phyloP scores from a whole-genome alignment of 2,797 vertebrate genomes.

The Enoplosus armatus region DNA sequence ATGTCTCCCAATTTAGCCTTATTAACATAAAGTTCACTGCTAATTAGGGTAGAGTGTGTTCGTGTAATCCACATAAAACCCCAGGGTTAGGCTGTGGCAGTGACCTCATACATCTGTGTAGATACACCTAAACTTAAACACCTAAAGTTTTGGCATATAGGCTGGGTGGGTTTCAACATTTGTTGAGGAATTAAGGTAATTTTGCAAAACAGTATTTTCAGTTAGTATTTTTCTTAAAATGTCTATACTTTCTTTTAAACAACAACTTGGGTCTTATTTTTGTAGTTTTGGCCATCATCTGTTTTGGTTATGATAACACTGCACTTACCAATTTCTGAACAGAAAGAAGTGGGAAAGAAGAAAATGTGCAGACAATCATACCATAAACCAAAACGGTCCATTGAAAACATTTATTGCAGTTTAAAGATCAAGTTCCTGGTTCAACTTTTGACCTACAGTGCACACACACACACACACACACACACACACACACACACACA shows the following conservation, averaged over 20 bases:
- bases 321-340: background rate
- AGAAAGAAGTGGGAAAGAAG: background rate
- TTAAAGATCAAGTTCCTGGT: background rate
- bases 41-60: slow-evolving; percentile 1
- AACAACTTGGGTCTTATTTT: background rate
- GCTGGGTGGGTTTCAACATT: background rate
- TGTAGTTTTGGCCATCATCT: background rate
- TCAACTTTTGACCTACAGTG: background rate
- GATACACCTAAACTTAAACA: background rate
- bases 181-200: background rate
- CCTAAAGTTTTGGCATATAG: too few relatives aligned
- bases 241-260: background rate
- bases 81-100: background rate
- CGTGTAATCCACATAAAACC: background rate
- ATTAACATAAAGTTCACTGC: slow-evolving; percentile 1
- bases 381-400: too few relatives aligned
- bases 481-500: too few relatives aligned
- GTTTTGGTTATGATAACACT: background rate
- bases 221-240: background rate
- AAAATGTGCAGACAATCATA: background rate
- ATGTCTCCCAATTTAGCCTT: background rate
- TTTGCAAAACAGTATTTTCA: background rate
- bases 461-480: too few relatives aligned
- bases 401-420: background rate
- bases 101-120: background rate